Conservation (phyloP, 2,797 vertebrate genomes). For the Myotis planiceps region DNA sequence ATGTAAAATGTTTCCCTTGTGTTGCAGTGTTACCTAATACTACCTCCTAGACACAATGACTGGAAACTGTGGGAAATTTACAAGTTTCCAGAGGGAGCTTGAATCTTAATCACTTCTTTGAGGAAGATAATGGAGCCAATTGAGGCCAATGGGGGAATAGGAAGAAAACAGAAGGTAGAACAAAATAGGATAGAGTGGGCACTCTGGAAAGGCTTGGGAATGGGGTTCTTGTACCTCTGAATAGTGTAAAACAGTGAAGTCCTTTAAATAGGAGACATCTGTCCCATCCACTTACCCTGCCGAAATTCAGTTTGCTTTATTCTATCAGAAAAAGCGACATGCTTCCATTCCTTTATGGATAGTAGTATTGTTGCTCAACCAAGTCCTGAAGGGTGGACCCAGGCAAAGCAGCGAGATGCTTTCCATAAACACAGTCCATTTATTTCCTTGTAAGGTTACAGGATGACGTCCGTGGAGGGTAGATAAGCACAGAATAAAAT, state of each 20-base stretch:
- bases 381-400: not conserved
- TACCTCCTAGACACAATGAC: not conserved
- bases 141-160: not conserved
- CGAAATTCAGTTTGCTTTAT: not conserved
- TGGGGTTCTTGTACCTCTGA: fast-evolving
- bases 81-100: not conserved
- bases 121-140: not conserved
- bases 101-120: not conserved
- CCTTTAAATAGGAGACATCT: fast-evolving
- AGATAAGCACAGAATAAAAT: not conserved
- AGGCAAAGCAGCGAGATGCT: not conserved
- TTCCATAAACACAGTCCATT: not conserved
- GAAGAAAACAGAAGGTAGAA: not conserved
- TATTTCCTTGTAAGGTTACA: not conserved
- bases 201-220: not conserved
- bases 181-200: not conserved
- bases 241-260: fast-evolving
- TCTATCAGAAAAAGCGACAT: not conserved
- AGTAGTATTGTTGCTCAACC: not conserved
- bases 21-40: not conserved
- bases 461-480: not conserved
- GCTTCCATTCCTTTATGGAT: not conserved
- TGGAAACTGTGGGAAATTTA: not conserved
- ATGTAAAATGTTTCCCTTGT: not conserved
- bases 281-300: fast-evolving